Conservation (phyloP, 1,140 invertebrate genomes). For the Tribolium castaneum region DNA sequence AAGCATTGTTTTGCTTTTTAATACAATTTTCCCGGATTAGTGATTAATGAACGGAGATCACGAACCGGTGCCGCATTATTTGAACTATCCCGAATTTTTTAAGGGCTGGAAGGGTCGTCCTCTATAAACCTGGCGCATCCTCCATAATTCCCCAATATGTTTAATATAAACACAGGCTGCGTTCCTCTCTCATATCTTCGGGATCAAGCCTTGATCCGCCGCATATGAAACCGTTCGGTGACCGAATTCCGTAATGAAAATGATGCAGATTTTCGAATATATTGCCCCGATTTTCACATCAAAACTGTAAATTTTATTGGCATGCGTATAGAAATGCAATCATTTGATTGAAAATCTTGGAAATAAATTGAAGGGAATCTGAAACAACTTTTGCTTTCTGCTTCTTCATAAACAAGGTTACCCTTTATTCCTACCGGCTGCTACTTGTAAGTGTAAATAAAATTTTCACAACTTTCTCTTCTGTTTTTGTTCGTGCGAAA, state of each 20-base stretch:
- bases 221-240: background rate
- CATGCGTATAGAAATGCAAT: background rate
- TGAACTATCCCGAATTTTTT: background rate
- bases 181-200: conserved; percentile 7
- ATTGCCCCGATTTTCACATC: background rate
- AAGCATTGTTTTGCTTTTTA: background rate
- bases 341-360: background rate
- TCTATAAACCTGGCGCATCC: conserved; percentile 15
- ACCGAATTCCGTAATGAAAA: background rate
- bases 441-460: background rate
- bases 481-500: background rate
- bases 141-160: conserved; percentile 32
- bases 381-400: background rate
- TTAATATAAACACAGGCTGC: conserved; percentile 31
- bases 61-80: background rate
- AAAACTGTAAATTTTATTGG: background rate
- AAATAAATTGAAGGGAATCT: background rate
- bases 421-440: background rate
- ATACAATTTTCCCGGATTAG: background rate
- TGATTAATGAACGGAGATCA: background rate
- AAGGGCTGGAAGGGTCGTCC: conserved; percentile 2
- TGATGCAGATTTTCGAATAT: background rate
- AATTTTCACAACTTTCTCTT: background rate
- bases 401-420: background rate
- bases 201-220: conserved; percentile 20